Evolutionary conservation across 2,888 invertebrate genomes (phyloP), one percentile per base, ranked within the genome.

Genomic region (Melipona bicolor): DNA sequence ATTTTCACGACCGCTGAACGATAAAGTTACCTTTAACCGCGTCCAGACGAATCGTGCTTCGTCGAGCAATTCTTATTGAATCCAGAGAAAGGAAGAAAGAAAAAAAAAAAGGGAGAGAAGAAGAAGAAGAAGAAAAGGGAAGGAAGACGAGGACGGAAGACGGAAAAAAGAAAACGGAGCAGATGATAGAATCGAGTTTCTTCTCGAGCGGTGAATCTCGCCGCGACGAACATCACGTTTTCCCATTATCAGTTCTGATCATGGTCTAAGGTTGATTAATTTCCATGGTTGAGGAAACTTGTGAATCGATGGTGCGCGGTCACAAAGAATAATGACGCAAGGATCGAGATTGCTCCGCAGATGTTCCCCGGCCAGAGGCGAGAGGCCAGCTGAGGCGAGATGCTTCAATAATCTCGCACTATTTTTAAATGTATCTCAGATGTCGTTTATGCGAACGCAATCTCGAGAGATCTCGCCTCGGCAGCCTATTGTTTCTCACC

Each of bases 251-350:
- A 84, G 71, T 80, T 72, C 67, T 83, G 81, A 89, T 89, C 81
- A 76, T 83, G 73, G 77, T 90, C 89, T 88, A 90, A 89, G 91
- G 89, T 93, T 94, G 94, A 94, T 94, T 94, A 93, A 93, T 94
- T 94, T 94, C 92, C 92, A 94, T 91, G 94, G 89, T 93, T 90
- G 93, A 93, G 89, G 85, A 92, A 92, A 90, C 91, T 68, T 91
- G 89, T 84, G 84, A 88, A 78, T 90, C 93, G 91, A 86, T 89
- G 93, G 91, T 92, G 93, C 92, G 92, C 92, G 91, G 88, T 92
- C 90, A 89, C 88, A 85, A 89, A 89, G 88, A 88, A 92, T 92
- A 91, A 91, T 89, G 85, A 87, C 88, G 69, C 74, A 65, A 76
- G 84, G 64, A 88, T 88, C 87, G 88, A 90, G 90, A 91, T 91